A percentile compares a stretch with the other conserved stretches of the same genome.
phyloP scores from a whole-genome alignment of 2,113 vertebrate species.

The Kobus ellipsiprymnus region DNA sequence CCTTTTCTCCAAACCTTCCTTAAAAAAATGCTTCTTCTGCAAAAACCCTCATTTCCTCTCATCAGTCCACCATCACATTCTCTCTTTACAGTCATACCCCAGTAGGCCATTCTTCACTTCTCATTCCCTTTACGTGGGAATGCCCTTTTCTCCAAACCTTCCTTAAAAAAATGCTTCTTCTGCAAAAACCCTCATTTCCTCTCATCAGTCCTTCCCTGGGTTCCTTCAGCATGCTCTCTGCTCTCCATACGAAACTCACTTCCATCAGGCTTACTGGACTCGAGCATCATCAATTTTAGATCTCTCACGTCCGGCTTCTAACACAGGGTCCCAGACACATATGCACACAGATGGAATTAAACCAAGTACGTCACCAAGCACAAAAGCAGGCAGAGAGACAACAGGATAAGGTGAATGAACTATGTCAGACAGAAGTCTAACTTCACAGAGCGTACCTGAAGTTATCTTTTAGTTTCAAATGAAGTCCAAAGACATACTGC shows the following conservation, averaged over 20 bases:
- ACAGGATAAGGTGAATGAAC: neutral
- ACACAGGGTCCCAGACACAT: neutral
- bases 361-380: neutral
- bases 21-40: too few relatives aligned
- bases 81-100: fast-evolving
- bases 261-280: neutral
- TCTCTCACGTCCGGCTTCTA: neutral
- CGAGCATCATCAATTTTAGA: neutral
- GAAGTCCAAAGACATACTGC: neutral
- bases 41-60: neutral
- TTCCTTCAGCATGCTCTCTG: neutral
- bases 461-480: neutral
- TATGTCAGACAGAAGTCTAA: neutral
- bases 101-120: neutral
- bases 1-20: too few relatives aligned
- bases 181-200: neutral
- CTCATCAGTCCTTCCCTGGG: neutral
- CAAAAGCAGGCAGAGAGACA: neutral
- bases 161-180: neutral
- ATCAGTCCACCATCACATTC: too few relatives aligned
- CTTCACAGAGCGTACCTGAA: neutral
- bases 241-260: neutral
- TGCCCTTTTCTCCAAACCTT: neutral
- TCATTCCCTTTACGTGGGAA: neutral
- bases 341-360: neutral